Evolutionary conservation across 1,140 invertebrate species (phyloP).

Genomic region (Latrodectus geometricus): DNA sequence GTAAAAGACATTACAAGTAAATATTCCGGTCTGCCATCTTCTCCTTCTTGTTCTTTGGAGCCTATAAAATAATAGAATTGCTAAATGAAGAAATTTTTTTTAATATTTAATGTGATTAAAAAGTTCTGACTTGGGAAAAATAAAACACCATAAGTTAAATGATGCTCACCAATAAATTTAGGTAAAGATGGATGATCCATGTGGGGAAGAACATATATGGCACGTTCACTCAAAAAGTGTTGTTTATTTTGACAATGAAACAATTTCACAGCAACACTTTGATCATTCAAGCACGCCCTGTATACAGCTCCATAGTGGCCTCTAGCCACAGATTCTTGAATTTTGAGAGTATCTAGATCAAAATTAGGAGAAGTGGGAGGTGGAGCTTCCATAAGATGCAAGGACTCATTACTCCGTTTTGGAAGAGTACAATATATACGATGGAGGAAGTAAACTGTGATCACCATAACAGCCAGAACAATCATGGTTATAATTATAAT

Average conservation of each 20-base stretch:
- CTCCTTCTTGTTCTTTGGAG: slow-evolving; percentile 77
- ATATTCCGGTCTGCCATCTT: slow-evolving; percentile 74
- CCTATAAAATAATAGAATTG: slow-evolving; percentile 70
- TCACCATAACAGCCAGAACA: neutral
- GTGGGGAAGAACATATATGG: slow-evolving; percentile 81
- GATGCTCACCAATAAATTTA: slow-evolving; percentile 78
- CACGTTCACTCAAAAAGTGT: slow-evolving; percentile 81
- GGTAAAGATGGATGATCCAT: slow-evolving; percentile 81
- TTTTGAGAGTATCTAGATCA: slow-evolving; percentile 67
- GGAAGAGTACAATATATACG: neutral
- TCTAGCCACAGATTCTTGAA: slow-evolving; percentile 69
- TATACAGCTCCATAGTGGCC: slow-evolving; percentile 84
- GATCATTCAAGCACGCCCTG: slow-evolving; percentile 78
- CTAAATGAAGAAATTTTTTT: neutral
- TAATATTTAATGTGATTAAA: neutral
- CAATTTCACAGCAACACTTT: slow-evolving; percentile 84
- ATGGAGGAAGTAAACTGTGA: neutral
- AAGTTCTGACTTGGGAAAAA: neutral
- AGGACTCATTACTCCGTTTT: slow-evolving; percentile 45
- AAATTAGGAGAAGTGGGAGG: slow-evolving; percentile 61
- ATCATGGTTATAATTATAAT: neutral
- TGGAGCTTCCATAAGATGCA: slow-evolving; percentile 64
- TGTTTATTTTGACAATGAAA: slow-evolving; percentile 78
- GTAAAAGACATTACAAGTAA: slow-evolving; percentile 79
- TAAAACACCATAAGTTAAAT: neutral